phyloP scores from a whole-genome alignment of 2,888 invertebrate species.

The Drosophila koepferae region DNA sequence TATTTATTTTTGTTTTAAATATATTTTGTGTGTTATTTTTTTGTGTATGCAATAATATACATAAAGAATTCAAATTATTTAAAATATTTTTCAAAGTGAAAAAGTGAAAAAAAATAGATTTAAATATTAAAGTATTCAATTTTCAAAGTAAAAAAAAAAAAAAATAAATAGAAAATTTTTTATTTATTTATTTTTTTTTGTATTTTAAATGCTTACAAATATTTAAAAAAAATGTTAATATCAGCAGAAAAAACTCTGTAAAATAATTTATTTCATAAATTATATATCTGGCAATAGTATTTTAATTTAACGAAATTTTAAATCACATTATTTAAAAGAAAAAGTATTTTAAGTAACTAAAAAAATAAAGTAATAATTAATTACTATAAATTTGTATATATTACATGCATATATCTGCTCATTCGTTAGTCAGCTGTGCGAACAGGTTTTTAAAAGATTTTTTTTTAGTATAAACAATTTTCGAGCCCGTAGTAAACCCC shows the following conservation, averaged over 20 bases:
- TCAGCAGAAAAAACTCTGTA: not conserved
- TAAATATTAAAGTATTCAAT: no score
- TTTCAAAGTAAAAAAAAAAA: no score
- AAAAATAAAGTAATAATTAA: no score
- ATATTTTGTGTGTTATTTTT: not conserved
- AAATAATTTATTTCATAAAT: not conserved
- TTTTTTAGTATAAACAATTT: conserved; percentile 12
- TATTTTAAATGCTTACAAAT: no score
- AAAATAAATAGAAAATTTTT: no score
- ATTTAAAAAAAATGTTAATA: no score
- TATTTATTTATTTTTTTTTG: no score
- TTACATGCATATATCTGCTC: not conserved
- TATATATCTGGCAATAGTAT: not conserved
- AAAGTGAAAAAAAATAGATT: no score
- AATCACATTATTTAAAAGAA: not conserved
- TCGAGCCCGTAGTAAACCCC: conserved; percentile 9
- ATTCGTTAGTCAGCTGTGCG: not conserved
- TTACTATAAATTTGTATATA: not conserved
- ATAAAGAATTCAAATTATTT: no score
- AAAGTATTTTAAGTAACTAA: no score
- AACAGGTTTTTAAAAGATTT: conserved; percentile 11
- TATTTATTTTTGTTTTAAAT: not conserved
- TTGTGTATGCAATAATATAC: no score
- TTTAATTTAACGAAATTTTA: not conserved
- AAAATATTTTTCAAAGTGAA: no score